Percentiles rank a stretch among this genome's conserved stretches.
phyloP scores from a whole-genome alignment of 2,113 vertebrate genomes.

The Dermatemys mawii region DNA sequence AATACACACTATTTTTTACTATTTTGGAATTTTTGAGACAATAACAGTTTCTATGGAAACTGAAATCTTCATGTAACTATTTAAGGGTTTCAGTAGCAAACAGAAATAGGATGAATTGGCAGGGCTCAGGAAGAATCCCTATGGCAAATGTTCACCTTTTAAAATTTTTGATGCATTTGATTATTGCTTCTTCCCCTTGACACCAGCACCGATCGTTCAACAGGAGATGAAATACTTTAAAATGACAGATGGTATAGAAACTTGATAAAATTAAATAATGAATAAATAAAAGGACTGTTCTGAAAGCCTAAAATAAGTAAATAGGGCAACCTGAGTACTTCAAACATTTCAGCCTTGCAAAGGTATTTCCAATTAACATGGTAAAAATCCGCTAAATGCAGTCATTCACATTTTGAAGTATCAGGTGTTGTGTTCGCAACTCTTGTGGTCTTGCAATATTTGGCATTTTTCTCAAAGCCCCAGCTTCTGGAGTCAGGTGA shows the following conservation, averaged over 20 bases:
- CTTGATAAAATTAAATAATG: slow-evolving; percentile 55
- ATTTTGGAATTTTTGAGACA: slow-evolving; percentile 56
- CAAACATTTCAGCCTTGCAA: background rate
- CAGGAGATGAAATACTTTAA: slow-evolving; percentile 36
- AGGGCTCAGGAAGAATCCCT: slow-evolving; percentile 53
- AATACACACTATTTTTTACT: slow-evolving; percentile 18
- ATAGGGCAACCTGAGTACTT: slow-evolving; percentile 6
- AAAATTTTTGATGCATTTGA: slow-evolving; percentile 51
- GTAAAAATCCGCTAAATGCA: background rate
- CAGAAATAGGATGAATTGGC: slow-evolving; percentile 62
- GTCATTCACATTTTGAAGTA: background rate
- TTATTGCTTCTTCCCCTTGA: slow-evolving; percentile 46
- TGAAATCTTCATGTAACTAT: slow-evolving; percentile 73
- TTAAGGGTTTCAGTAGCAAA: slow-evolving; percentile 56
- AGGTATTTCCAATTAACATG: background rate
- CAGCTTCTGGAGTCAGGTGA: background rate
- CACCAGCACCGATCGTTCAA: slow-evolving; percentile 27
- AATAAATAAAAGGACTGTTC: slow-evolving; percentile 4
- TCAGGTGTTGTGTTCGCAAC: background rate
- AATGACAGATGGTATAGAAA: slow-evolving; percentile 52
- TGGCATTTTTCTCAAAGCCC: background rate
- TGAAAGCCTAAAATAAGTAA: slow-evolving; percentile 43
- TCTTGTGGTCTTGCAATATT: background rate
- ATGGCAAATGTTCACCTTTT: slow-evolving; percentile 59
- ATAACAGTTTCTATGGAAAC: slow-evolving; percentile 84